Conservation (phyloP, 2,888 invertebrate species). For the Nemurella pictetii region DNA sequence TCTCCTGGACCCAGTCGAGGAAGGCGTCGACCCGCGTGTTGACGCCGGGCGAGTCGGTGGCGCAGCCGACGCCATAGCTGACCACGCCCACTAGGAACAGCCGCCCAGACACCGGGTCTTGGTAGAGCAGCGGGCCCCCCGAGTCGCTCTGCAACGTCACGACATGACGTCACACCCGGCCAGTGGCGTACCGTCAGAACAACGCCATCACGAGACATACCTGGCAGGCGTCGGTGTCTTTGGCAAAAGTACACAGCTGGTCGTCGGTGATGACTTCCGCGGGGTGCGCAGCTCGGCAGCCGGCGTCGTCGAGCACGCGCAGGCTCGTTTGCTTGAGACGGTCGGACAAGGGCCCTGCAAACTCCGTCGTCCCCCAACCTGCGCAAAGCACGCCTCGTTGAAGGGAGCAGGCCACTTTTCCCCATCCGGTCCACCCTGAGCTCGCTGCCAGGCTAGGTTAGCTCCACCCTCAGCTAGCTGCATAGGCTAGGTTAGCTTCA, state of each 20-base stretch:
- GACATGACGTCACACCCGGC: too few species aligned
- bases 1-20: slow-evolving; percentile 60
- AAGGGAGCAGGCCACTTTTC: too few species aligned
- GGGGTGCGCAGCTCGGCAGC: slow-evolving; percentile 50
- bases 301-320: slow-evolving; percentile 53
- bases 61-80: slow-evolving; percentile 61
- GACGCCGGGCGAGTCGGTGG: slow-evolving; percentile 54
- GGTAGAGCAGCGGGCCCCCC: slow-evolving; percentile 62
- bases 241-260: slow-evolving; percentile 57
- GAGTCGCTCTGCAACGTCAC: slow-evolving; percentile 53
- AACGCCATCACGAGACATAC: too few species aligned
- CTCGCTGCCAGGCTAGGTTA: too few species aligned
- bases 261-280: slow-evolving; percentile 38
- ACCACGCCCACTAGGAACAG: slow-evolving; percentile 58
- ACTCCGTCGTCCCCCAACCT: slow-evolving; percentile 65
- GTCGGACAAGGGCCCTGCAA: slow-evolving; percentile 57
- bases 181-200: too few species aligned
- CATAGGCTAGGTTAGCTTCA: too few species aligned
- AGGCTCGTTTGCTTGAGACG: slow-evolving; percentile 59
- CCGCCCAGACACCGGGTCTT: slow-evolving; percentile 52
- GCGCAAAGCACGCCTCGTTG: slow-evolving; percentile 2
- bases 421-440: too few species aligned
- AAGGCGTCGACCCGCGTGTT: slow-evolving; percentile 60
- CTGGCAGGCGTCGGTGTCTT: slow-evolving; percentile 63
- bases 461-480: too few species aligned